Conservation (phyloP, 2,888 invertebrate species). For the Pheosia gnoma region DNA sequence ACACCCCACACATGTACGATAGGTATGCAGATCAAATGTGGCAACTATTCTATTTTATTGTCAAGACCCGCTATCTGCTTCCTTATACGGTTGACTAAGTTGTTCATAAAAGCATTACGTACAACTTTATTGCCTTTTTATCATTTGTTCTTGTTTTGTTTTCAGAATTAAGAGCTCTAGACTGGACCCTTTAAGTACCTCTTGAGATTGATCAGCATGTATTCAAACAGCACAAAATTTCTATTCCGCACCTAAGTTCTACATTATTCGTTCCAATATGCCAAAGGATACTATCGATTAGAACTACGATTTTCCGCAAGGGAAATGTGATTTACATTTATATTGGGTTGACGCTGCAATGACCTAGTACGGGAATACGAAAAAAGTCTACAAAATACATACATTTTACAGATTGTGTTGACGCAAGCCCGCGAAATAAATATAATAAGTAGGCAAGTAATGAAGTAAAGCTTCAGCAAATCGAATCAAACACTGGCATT, state of each 20-base stretch:
- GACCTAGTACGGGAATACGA: slow-evolving; percentile 11
- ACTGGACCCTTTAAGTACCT: too few relatives aligned
- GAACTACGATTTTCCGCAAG: background rate
- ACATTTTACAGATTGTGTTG: slow-evolving; percentile 34
- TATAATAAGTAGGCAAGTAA: slow-evolving; percentile 19
- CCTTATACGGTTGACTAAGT: background rate
- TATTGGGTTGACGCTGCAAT: background rate
- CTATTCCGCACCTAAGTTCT: background rate
- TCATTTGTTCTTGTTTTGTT: too few relatives aligned
- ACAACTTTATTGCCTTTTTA: too few relatives aligned
- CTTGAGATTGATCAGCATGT: too few relatives aligned
- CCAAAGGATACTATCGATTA: background rate
- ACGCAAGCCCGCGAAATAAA: slow-evolving; percentile 30
- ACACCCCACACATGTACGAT: slow-evolving; percentile 18
- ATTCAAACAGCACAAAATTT: too few relatives aligned
- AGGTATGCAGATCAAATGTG: slow-evolving; percentile 7
- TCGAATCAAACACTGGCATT: slow-evolving; percentile 24
- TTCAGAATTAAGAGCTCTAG: too few relatives aligned
- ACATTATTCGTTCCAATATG: background rate
- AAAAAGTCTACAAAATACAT: slow-evolving; percentile 15
- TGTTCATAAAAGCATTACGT: background rate
- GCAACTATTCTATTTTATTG: background rate
- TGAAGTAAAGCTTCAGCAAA: slow-evolving; percentile 23
- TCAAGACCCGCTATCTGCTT: background rate
- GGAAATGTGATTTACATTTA: background rate